Evolutionary conservation across 2,888 invertebrate species (phyloP).

Genomic region (Diplolepis rosae): DNA sequence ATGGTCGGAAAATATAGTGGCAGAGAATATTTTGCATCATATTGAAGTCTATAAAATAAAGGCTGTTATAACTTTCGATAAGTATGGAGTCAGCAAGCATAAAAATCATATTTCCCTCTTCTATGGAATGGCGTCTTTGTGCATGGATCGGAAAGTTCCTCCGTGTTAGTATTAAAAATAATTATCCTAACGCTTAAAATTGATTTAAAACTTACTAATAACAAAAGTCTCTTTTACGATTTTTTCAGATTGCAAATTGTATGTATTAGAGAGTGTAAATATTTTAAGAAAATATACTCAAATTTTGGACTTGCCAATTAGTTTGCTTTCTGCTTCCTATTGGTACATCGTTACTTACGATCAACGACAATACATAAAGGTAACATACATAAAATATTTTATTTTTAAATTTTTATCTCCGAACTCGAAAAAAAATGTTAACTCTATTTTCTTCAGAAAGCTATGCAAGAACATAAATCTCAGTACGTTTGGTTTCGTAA

Average conservation of each 20-base stretch:
- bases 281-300: slow-evolving; percentile 89
- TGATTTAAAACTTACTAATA: no score
- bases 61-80: slow-evolving; percentile 94
- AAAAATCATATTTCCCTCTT: slow-evolving; percentile 92
- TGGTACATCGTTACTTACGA: slow-evolving; percentile 77
- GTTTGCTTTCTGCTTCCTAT: slow-evolving; percentile 84
- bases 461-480: slow-evolving; percentile 91
- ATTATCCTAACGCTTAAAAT: slow-evolving; percentile 9
- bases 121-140: slow-evolving; percentile 86
- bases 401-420: slow-evolving; percentile 10
- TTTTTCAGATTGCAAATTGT: slow-evolving; percentile 85
- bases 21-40: slow-evolving; percentile 79
- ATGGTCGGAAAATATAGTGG: slow-evolving; percentile 84
- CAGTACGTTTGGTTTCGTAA: slow-evolving; percentile 97
- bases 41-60: slow-evolving; percentile 86
- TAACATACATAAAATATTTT: slow-evolving; percentile 48
- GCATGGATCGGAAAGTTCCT: slow-evolving; percentile 84
- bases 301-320: slow-evolving; percentile 88
- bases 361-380: slow-evolving; percentile 65
- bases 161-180: slow-evolving; percentile 77
- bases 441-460: slow-evolving; percentile 76
- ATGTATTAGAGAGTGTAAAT: slow-evolving; percentile 89
- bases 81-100: slow-evolving; percentile 93
- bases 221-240: slow-evolving; percentile 42
- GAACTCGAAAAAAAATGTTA: neutral